Percentiles rank a stretch among this genome's conserved stretches.
phyloP scores from a whole-genome alignment of 2,888 invertebrate genomes.

The Eilema caniola region DNA sequence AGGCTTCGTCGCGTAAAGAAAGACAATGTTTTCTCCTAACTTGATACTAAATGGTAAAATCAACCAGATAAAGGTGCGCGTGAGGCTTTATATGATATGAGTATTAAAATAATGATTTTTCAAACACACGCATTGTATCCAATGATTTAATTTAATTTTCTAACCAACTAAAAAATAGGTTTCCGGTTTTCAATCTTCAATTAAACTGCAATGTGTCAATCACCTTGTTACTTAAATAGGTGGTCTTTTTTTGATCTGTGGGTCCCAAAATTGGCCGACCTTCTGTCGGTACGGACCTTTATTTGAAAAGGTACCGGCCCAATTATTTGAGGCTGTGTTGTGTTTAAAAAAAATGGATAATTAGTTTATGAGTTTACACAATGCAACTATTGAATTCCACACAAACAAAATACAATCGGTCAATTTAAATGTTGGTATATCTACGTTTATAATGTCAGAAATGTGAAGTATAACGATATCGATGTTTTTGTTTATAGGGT shows the following conservation, averaged over 20 bases:
- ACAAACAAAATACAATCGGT: conserved; percentile 74
- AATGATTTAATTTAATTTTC: conserved; percentile 36
- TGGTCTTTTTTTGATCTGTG: conserved; percentile 60
- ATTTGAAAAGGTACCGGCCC: conserved; percentile 69
- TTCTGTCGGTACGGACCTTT: conserved; percentile 54
- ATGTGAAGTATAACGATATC: conserved; percentile 36
- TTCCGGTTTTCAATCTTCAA: conserved; percentile 62
- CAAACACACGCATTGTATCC: conserved; percentile 7
- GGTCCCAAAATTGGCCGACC: conserved; percentile 61
- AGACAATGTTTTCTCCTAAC: not conserved
- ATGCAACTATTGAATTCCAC: conserved; percentile 78
- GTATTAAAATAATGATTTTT: not conserved
- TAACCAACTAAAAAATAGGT: conserved; percentile 39
- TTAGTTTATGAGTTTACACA: conserved; percentile 84
- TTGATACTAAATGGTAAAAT: not conserved
- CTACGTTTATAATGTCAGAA: conserved; percentile 55
- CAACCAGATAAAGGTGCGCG: no score
- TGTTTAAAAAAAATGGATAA: conserved; percentile 70
- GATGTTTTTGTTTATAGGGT: conserved; percentile 27
- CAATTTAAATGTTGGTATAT: conserved; percentile 69
- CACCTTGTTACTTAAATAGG: conserved; percentile 75
- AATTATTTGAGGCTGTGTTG: conserved; percentile 62
- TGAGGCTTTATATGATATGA: not conserved
- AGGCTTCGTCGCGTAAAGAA: not conserved
- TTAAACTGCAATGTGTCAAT: conserved; percentile 80